These are phyloP conservation scores for Sycobia sp. DNA, from an alignment of 1,140 invertebrate genomes.

Conservation along the genomic window DNA sequence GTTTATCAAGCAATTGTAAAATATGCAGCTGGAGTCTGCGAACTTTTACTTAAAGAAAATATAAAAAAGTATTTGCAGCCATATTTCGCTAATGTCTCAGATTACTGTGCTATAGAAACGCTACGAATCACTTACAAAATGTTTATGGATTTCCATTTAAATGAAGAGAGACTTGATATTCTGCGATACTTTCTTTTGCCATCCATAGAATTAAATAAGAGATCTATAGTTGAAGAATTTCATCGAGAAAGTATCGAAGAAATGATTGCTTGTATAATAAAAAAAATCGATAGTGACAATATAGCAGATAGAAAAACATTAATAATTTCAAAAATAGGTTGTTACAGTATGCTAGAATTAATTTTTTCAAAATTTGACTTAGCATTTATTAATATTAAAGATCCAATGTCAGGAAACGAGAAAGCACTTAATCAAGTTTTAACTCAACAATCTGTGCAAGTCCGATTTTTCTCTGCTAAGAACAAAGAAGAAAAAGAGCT, in stretches of 20 bases:
- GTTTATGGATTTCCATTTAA: constrained; percentile 40
- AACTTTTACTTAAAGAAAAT: constrained; percentile 45
- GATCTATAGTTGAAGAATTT: constrained; percentile 41
- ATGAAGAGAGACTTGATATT: constrained; percentile 42
- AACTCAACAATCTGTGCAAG: constrained; percentile 3
- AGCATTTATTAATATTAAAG: not conserved
- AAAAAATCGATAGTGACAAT: constrained; percentile 5
- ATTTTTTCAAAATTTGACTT: constrained; percentile 44
- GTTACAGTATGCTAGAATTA: constrained; percentile 50
- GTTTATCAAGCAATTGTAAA: constrained; percentile 45
- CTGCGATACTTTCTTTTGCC: constrained; percentile 47
- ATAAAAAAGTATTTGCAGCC: constrained; percentile 38
- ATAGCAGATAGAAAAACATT: constrained; percentile 38
- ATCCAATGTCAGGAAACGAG: not conserved
- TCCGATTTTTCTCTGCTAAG: constrained; percentile 36
- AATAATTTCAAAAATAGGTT: constrained; percentile 51
- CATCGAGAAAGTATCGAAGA: constrained; percentile 45
- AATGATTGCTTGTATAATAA: constrained; percentile 37
- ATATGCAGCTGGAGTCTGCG: constrained; percentile 44
- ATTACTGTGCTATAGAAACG: constrained; percentile 39
- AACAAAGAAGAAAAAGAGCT: constrained; percentile 44
- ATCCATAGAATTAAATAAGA: constrained; percentile 41
- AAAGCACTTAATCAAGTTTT: constrained; percentile 16
- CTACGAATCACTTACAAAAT: constrained; percentile 40
- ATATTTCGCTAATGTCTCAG: constrained; percentile 43